Conservation (phyloP, 2,113 vertebrate genomes). For the Callipepla squamata region DNA sequence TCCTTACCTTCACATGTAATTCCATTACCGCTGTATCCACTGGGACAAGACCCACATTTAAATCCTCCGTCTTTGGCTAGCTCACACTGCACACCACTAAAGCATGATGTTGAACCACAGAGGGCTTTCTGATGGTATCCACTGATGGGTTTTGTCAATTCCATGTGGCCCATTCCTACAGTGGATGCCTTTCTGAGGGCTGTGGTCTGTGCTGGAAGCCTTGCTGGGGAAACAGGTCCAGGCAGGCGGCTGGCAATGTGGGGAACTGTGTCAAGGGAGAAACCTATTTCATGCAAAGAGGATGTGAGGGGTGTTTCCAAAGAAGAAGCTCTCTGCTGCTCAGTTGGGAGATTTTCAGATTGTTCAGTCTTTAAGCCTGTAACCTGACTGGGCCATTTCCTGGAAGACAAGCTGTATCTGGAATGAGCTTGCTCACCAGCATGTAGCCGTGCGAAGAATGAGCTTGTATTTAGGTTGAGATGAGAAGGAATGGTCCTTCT, state of each 20-base stretch:
- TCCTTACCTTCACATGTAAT: slow-evolving; percentile 77
- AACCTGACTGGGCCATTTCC: background rate
- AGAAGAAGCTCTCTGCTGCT: slow-evolving; percentile 20
- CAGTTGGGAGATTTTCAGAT: slow-evolving; percentile 37
- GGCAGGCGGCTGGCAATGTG: rapidly evolving
- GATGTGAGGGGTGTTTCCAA: background rate
- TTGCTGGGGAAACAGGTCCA: background rate
- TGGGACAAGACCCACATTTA: slow-evolving; percentile 79
- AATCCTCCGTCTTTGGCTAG: background rate
- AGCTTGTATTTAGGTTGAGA: rapidly evolving
- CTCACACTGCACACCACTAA: slow-evolving; percentile 73
- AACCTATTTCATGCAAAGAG: background rate
- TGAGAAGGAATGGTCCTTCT: background rate
- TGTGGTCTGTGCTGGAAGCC: background rate
- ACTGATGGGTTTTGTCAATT: background rate
- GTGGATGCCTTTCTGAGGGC: background rate
- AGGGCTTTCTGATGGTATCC: rapidly evolving
- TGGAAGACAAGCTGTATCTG: background rate
- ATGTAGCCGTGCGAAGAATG: background rate
- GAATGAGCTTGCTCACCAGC: background rate
- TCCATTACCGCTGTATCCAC: slow-evolving; percentile 79
- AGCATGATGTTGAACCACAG: slow-evolving; percentile 70
- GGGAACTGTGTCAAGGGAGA: slow-evolving; percentile 56
- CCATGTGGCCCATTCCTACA: background rate
- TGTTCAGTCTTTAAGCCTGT: background rate